phyloP scores from a whole-genome alignment of 2,888 invertebrate genomes.

The Resseliella maxima region DNA sequence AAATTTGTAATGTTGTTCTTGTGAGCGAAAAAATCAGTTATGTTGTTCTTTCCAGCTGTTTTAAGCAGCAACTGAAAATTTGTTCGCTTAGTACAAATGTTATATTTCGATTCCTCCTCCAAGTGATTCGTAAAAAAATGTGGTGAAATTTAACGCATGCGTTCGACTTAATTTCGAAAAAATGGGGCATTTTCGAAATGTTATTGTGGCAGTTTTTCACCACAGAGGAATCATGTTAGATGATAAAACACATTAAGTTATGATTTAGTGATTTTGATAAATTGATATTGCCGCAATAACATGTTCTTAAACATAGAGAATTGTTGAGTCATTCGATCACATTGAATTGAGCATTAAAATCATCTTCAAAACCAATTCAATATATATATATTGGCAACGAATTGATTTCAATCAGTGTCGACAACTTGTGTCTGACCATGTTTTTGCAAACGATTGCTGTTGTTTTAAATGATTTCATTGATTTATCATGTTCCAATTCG shows the following conservation, averaged over 20 bases:
- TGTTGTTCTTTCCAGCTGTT: background rate
- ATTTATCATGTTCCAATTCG: too few relatives aligned
- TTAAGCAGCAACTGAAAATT: background rate
- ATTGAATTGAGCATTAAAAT: background rate
- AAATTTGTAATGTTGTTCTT: background rate
- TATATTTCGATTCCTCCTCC: background rate
- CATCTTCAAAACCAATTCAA: background rate
- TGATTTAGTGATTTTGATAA: constrained; percentile 30
- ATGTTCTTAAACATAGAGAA: background rate
- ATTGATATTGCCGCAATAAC: constrained; percentile 3
- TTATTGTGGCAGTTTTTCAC: background rate
- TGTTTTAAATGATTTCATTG: too few relatives aligned
- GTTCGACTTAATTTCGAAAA: background rate
- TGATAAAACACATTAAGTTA: background rate
- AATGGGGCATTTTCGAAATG: background rate
- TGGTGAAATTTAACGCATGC: background rate
- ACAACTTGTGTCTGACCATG: too few relatives aligned
- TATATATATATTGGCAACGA: background rate
- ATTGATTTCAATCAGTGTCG: background rate
- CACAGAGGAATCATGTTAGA: background rate
- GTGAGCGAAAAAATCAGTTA: background rate
- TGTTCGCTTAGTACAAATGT: background rate
- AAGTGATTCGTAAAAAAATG: background rate
- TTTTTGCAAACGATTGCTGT: too few relatives aligned
- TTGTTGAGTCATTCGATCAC: constrained; percentile 20